phyloP scores from a whole-genome alignment of 1,140 invertebrate species.

The Diorhabda elongata region DNA sequence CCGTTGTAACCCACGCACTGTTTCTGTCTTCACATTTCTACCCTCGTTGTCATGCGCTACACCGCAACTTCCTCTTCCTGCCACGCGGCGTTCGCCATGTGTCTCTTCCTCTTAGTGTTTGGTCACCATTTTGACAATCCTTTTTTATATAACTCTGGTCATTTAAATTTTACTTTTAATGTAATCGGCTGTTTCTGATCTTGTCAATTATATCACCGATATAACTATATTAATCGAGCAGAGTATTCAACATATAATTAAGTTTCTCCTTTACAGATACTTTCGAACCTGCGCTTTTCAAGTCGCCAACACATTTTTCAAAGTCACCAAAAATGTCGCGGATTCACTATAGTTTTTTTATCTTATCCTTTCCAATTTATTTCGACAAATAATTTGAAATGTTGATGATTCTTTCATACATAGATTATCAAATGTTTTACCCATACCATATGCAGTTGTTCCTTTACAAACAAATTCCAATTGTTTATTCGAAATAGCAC shows the following conservation, averaged over 20 bases:
- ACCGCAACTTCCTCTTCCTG: too few species aligned
- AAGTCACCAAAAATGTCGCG: conserved; percentile 36
- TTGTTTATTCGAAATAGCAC: conserved; percentile 5
- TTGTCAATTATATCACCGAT: conserved; percentile 43
- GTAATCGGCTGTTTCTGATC: conserved; percentile 47
- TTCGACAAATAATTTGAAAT: conserved; percentile 33
- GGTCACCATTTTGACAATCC: conserved; percentile 6
- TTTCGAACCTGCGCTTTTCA: conserved; percentile 36
- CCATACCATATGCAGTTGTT: conserved; percentile 31
- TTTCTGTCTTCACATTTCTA: too few species aligned
- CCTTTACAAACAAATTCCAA: conserved; percentile 29
- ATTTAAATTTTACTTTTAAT: conserved; percentile 45
- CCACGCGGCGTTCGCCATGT: too few species aligned
- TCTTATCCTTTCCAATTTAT: conserved; percentile 21
- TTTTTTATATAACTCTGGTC: conserved; percentile 16
- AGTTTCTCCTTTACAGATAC: conserved; percentile 40
- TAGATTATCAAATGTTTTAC: conserved; percentile 36
- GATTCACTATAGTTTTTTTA: conserved; percentile 29
- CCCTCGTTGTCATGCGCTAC: too few species aligned
- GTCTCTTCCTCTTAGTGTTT: too few species aligned
- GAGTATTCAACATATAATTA: conserved; percentile 41
- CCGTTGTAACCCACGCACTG: too few species aligned
- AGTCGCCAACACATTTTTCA: conserved; percentile 36
- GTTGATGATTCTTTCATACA: conserved; percentile 38
- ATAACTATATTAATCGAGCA: conserved; percentile 36